phyloP scores from a whole-genome alignment of 2,113 vertebrate species.

The Myotis davidii region DNA sequence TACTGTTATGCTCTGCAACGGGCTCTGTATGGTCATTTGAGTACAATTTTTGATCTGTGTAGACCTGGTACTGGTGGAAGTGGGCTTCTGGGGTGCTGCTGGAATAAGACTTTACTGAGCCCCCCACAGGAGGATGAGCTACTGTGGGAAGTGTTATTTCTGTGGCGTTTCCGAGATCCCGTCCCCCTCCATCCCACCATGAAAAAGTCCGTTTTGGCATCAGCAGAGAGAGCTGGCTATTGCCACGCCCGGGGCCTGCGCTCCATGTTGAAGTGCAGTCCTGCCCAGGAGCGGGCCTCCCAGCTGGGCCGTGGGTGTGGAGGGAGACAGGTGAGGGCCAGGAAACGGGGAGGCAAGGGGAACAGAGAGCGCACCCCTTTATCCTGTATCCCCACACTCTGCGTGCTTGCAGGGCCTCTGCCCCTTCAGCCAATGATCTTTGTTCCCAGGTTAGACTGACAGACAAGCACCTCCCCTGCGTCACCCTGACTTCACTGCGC shows the following conservation, averaged over 20 bases:
- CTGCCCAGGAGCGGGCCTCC: too few species aligned
- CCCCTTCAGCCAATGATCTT: background rate
- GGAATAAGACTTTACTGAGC: background rate
- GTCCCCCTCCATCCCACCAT: background rate
- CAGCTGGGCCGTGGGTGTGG: background rate
- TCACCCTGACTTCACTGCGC: background rate
- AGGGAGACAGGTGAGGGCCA: background rate
- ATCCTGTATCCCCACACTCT: too few species aligned
- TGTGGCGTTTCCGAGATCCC: background rate
- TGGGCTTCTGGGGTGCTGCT: background rate
- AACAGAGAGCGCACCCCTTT: too few species aligned
- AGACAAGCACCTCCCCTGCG: background rate
- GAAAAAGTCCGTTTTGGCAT: background rate
- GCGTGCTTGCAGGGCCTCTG: too few species aligned
- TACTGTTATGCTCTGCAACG: constrained; percentile 28
- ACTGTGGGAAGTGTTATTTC: background rate
- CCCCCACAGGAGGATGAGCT: background rate
- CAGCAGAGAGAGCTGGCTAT: background rate
- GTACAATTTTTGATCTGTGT: constrained; percentile 47
- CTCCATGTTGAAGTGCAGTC: too few species aligned
- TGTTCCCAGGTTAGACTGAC: background rate
- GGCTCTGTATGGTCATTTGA: background rate
- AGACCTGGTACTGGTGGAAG: background rate
- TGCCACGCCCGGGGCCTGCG: too few species aligned
- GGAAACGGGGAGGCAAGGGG: too few species aligned